phyloP scores from a whole-genome alignment of 1,140 invertebrate species.

The Pararge aegeria region DNA sequence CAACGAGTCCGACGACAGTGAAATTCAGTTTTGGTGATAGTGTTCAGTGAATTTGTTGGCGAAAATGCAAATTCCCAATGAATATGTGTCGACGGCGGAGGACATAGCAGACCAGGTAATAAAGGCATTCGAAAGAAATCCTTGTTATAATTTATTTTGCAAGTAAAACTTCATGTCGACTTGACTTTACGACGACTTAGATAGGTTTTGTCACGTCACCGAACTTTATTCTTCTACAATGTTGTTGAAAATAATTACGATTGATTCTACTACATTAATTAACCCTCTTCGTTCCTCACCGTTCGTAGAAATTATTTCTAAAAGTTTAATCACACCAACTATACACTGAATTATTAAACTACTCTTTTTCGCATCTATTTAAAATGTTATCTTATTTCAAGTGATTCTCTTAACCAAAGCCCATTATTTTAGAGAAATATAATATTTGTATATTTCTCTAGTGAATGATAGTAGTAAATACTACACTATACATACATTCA shows the following conservation, averaged over 20 bases:
- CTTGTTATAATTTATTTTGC: background rate
- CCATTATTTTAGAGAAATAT: too few relatives aligned
- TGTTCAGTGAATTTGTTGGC: constrained; percentile 51
- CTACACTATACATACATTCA: too few relatives aligned
- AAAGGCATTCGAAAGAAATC: background rate
- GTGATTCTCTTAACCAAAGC: too few relatives aligned
- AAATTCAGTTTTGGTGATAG: constrained; percentile 63
- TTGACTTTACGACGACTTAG: constrained; percentile 43
- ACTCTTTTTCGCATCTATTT: too few relatives aligned
- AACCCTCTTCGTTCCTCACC: background rate
- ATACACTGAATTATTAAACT: too few relatives aligned
- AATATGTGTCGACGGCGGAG: constrained; percentile 94
- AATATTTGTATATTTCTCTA: too few relatives aligned
- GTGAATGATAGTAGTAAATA: too few relatives aligned
- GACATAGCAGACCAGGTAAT: constrained; percentile 96
- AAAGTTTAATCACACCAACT: background rate
- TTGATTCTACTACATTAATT: background rate
- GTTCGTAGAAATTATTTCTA: background rate
- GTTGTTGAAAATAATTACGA: constrained; percentile 27
- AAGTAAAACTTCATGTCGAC: constrained; percentile 30
- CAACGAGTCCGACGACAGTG: constrained; percentile 50
- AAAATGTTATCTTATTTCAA: too few relatives aligned
- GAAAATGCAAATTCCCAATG: constrained; percentile 91
- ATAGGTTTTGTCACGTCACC: constrained; percentile 75
- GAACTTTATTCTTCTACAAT: constrained; percentile 57